Percentiles rank a stretch among this genome's conserved stretches.
These are phyloP conservation scores for Alectura lathami DNA, from an alignment of 2,113 vertebrate species.

Conservation along the genomic window DNA sequence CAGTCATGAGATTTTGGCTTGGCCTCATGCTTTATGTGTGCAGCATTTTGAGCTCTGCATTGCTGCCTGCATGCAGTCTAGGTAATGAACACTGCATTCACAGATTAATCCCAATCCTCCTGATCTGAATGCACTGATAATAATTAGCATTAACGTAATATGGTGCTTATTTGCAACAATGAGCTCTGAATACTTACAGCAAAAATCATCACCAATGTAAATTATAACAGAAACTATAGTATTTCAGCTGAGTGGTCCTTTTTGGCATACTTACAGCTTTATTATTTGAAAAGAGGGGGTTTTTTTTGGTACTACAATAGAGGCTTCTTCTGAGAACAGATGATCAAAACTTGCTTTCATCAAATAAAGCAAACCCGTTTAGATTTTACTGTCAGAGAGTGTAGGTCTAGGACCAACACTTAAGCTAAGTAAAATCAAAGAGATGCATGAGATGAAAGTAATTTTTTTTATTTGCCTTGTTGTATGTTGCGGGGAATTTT, in stretches of 20 bases:
- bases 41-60: background rate
- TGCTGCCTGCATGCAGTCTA: background rate
- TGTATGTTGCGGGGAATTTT: background rate
- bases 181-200: background rate
- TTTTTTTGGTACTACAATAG: background rate
- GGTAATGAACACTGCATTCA: background rate
- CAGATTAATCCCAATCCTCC: background rate
- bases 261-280: background rate
- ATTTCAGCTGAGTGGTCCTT: background rate
- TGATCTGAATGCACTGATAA: background rate
- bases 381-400: background rate
- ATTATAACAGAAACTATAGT: background rate
- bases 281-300: background rate
- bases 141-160: background rate
- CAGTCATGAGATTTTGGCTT: background rate
- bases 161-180: background rate
- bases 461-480: background rate
- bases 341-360: background rate
- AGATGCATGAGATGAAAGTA: background rate
- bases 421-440: background rate
- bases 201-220: accelerated
- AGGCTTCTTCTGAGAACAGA: background rate
- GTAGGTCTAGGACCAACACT: background rate
- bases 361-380: background rate
- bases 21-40: background rate